Percentiles rank a stretch among this genome's conserved stretches.
Evolutionary conservation across 2,888 invertebrate genomes (phyloP).

Genomic region (Clostera curtula): DNA sequence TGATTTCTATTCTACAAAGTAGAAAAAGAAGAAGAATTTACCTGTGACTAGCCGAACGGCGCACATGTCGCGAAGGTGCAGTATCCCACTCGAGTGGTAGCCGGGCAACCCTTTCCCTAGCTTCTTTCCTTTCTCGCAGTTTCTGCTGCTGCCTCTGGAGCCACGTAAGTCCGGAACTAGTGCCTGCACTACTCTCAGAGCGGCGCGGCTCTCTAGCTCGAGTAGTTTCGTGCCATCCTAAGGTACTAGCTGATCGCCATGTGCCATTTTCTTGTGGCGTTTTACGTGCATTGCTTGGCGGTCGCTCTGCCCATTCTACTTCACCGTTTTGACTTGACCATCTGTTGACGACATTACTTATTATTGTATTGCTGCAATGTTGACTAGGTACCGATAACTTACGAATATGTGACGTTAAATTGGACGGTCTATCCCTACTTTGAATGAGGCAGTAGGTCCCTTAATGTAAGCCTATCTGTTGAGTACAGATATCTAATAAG

Average conservation of each 20-base stretch:
- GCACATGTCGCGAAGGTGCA: conserved; percentile 59
- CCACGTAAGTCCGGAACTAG: conserved; percentile 80
- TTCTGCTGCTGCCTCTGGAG: conserved; percentile 88
- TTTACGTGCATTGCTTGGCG: conserved; percentile 44
- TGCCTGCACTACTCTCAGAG: conserved; percentile 54
- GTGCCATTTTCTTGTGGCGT: conserved; percentile 52
- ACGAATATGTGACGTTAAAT: too few relatives aligned
- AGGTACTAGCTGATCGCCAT: conserved; percentile 56
- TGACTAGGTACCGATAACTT: too few relatives aligned
- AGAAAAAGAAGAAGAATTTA: conserved; percentile 13
- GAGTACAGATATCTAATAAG: too few relatives aligned
- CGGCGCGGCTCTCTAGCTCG: conserved; percentile 52
- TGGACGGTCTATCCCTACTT: too few relatives aligned
- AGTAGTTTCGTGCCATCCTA: conserved; percentile 56
- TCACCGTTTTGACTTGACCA: conserved; percentile 67
- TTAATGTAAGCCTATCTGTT: too few relatives aligned
- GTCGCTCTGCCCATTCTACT: conserved; percentile 55
- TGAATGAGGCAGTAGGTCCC: too few relatives aligned
- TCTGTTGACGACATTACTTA: conserved; percentile 33
- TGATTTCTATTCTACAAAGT: too few relatives aligned
- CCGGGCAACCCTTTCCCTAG: conserved; percentile 82
- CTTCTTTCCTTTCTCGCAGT: conserved; percentile 83
- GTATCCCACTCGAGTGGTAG: conserved; percentile 79
- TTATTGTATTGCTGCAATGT: too few relatives aligned
- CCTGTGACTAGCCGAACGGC: conserved; percentile 71